phyloP scores from a whole-genome alignment of 2,113 vertebrate genomes.

The human (Homo sapiens) region GRCh38 chr4:43766001-43766500 shows the following conservation, averaged over 20 bases:
- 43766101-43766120: background rate
- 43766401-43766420: background rate
- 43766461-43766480: background rate
- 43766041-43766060: background rate
- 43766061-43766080: conserved; percentile 47
- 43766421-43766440: conserved; percentile 34
- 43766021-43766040: background rate
- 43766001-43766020: background rate
- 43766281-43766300: conserved; percentile 52
- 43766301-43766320: conserved; percentile 52
- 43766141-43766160: conserved; percentile 32
- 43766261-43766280: conserved; percentile 13
- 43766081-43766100: conserved; percentile 11
- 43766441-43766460: background rate
- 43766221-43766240: conserved; percentile 46
- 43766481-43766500: conserved; percentile 23
- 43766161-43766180: background rate
- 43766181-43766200: conserved; percentile 14
- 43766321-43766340: background rate
- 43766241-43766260: conserved; percentile 45
- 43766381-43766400: background rate
- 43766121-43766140: conserved; percentile 15
- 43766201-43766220: conserved; percentile 14
- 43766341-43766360: background rate
- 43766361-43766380: conserved; percentile 22